Evolutionary conservation across 1,140 invertebrate genomes (phyloP).

Genomic region (Drosophila littoralis): DNA sequence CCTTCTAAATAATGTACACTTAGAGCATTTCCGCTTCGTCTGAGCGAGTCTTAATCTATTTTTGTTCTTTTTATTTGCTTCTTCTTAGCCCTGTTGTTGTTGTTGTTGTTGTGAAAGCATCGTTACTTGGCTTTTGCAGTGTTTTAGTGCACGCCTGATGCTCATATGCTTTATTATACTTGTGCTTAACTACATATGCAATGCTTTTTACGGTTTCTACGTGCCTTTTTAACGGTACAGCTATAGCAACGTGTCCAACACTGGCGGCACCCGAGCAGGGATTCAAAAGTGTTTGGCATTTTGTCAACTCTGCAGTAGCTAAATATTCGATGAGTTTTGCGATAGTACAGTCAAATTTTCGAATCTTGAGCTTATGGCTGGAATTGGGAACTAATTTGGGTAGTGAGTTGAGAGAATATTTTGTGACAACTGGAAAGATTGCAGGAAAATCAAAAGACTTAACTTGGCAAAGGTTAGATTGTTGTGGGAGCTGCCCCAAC

Average conservation of each 20-base stretch:
- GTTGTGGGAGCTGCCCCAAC: background rate
- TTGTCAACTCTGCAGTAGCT: slow-evolving; percentile 6
- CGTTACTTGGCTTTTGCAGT: slow-evolving; percentile 31
- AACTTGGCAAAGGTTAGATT: too few species aligned
- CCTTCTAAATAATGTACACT: background rate
- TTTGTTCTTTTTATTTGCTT: slow-evolving; percentile 10
- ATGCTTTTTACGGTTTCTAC: slow-evolving; percentile 67
- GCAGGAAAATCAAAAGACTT: too few species aligned
- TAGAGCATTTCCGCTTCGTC: slow-evolving; percentile 38
- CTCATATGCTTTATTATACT: slow-evolving; percentile 73
- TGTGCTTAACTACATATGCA: slow-evolving; percentile 53
- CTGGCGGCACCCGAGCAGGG: slow-evolving; percentile 15
- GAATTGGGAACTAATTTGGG: background rate
- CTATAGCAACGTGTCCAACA: slow-evolving; percentile 8
- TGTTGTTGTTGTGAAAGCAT: slow-evolving; percentile 4
- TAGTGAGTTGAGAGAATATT: too few species aligned
- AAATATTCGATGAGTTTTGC: slow-evolving; percentile 21
- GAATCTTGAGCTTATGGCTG: background rate
- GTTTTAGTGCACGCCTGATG: slow-evolving; percentile 57
- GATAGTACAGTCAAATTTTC: background rate
- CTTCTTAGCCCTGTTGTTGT: background rate
- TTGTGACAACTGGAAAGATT: too few species aligned
- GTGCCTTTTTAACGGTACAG: slow-evolving; percentile 51
- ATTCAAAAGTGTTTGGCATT: slow-evolving; percentile 3
- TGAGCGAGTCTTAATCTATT: background rate